Evolutionary conservation across 2,888 invertebrate genomes (phyloP), one percentile per base, ranked within the genome.

Genomic region (Chrysolina americana): DNA sequence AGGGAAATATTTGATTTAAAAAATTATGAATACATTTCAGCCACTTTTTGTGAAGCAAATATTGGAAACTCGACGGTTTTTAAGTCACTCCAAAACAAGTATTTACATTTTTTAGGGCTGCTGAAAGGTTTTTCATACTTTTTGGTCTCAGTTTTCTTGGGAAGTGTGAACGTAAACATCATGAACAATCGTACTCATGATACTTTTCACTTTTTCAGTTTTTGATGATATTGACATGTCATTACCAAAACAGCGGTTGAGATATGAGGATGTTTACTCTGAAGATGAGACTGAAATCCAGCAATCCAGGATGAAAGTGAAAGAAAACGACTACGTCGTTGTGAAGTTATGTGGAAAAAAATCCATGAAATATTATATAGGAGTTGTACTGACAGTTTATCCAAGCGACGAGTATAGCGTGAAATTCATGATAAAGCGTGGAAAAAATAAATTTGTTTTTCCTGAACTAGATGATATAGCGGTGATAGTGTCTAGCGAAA

Each of bases 311-410:
- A n/a, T 36, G 0, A 36, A 59, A 59, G 59, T 59, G 36, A 59
- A 59, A 28, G 59, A 59, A 53, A 68, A 68, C 41, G 53, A 68
- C 44, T 68, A 68, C 23, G 68, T 68, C 13, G 68, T 68, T 41
- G 68, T 68, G 36, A 53, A 53, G 15, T 68, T 68, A 11, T 36
- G 50, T 36, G 68, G 50, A 56, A 68, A 68, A 19, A 68, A 68
- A 15, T 53, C 68, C 19, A 41, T 21, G 15, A 68, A 68, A 11
- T 68, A 68, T 56, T 68, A 53, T 48, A 23, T 68, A 41, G 68
- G 68, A 19, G 41, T 68, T 11, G 53, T 68, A 19, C 36, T 17
- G 15, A n/a, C 68, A 10, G 41, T 19, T 5, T 28, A 28, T 59
- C 41, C 68, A n/a, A 41, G 53, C 17, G 41, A 68, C 13, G 68